Conservation (phyloP, 2,113 vertebrate species). For the Hemichromis elongatus region DNA sequence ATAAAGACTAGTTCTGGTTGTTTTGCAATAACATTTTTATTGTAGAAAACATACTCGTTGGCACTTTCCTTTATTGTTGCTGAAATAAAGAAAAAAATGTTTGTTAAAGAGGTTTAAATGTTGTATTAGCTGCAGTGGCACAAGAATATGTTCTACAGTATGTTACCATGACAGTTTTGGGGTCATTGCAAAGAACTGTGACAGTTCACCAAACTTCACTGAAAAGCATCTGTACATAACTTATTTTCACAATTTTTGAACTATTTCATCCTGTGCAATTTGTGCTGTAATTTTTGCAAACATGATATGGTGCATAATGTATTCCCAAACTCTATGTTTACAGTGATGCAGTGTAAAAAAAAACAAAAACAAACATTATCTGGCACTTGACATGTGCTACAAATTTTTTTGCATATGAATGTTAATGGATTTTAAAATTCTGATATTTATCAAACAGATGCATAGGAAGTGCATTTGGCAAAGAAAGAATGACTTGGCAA, state of each 20-base stretch:
- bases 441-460: neutral
- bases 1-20: neutral
- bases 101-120: neutral
- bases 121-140: neutral
- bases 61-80: neutral
- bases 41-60: conserved; percentile 40
- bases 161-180: neutral
- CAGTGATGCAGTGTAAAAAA: neutral
- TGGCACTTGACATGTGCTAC: neutral
- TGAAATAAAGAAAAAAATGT: neutral
- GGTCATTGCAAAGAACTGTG: neutral
- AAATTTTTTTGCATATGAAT: conserved; percentile 23
- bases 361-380: neutral
- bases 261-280: neutral
- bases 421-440: neutral
- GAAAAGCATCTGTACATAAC: neutral
- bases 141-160: neutral
- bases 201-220: neutral
- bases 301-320: neutral
- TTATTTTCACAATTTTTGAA: neutral
- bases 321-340: neutral
- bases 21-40: conserved; percentile 25
- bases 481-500: conserved; percentile 20
- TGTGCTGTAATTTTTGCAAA: conserved; percentile 12
- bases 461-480: conserved; percentile 30